Evolutionary conservation across 2,797 vertebrate species (phyloP).

Genomic region (Anabas testudineus): DNA sequence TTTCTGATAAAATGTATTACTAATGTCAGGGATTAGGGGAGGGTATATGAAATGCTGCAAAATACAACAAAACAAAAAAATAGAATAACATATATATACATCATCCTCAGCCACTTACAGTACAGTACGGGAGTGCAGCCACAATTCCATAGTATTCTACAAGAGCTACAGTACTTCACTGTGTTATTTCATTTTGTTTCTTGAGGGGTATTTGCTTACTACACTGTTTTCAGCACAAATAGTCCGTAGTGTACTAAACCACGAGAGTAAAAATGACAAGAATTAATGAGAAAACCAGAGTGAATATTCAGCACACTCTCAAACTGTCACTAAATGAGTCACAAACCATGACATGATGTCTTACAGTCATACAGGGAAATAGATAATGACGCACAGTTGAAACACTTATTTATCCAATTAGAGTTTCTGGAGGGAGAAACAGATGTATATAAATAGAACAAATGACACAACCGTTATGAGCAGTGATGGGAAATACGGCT

Average conservation of each 20-base stretch:
- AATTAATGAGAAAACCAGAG: conserved; percentile 1
- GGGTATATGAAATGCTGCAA: too few relatives aligned
- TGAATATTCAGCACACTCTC: conserved; percentile 14
- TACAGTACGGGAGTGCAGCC: too few relatives aligned
- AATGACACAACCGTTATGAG: not conserved
- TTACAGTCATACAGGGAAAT: conserved; percentile 9
- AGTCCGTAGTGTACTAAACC: conserved; percentile 1
- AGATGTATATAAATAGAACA: conserved; percentile 8
- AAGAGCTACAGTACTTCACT: too few relatives aligned
- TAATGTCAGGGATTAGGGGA: too few relatives aligned
- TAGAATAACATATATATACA: too few relatives aligned
- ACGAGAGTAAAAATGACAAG: not conserved
- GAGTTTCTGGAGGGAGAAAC: not conserved
- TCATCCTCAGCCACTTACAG: too few relatives aligned
- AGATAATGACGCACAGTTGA: conserved; percentile 15
- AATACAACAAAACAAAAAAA: too few relatives aligned
- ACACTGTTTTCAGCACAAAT: not conserved
- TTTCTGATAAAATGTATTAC: too few relatives aligned
- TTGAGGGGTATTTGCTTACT: conserved; percentile 4
- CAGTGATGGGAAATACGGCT: too few relatives aligned
- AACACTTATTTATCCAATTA: conserved; percentile 32
- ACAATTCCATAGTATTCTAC: too few relatives aligned
- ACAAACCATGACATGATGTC: conserved; percentile 32
- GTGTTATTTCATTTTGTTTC: too few relatives aligned
- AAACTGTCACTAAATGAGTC: conserved; percentile 41